Evolutionary conservation across 2,113 vertebrate genomes (phyloP).

Genomic region (Calyptomena viridis): DNA sequence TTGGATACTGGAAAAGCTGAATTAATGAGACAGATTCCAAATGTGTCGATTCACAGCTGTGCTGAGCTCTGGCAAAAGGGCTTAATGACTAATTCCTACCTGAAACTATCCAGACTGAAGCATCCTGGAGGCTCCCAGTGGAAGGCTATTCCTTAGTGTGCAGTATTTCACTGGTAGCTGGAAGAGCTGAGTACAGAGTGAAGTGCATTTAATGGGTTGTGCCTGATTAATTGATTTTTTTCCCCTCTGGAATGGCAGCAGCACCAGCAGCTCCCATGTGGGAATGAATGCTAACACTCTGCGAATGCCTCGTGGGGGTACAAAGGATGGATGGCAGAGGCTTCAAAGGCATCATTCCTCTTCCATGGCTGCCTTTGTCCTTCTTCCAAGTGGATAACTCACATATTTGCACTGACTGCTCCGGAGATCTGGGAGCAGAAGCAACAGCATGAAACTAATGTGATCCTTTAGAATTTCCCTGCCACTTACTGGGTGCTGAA

Average conservation of each 20-base stretch:
- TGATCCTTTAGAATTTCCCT: slow-evolving; percentile 39
- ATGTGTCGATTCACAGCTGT: neutral
- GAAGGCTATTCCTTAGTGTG: neutral
- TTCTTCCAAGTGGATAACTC: slow-evolving; percentile 53
- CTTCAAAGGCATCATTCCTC: slow-evolving; percentile 5
- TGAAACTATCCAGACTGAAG: neutral
- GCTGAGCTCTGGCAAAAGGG: neutral
- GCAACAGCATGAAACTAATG: slow-evolving; percentile 63
- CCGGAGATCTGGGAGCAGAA: slow-evolving; percentile 28
- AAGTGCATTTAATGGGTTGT: neutral
- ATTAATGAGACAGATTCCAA: neutral
- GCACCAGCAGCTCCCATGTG: neutral
- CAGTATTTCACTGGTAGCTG: accelerated
- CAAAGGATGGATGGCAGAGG: neutral
- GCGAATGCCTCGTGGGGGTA: neutral
- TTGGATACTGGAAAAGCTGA: neutral
- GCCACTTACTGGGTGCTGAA: slow-evolving; percentile 40
- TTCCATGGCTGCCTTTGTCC: slow-evolving; percentile 50
- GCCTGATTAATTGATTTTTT: neutral
- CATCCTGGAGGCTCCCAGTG: neutral
- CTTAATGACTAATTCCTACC: neutral
- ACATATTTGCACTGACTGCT: slow-evolving; percentile 14
- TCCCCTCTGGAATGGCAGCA: neutral
- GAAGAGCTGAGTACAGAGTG: neutral
- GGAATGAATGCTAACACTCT: neutral